Percentiles rank a stretch among this genome's conserved stretches.
Evolutionary conservation across 35 echinoderm and acorn worm species (phyloP).

Genomic region (Heliocidaris tuberculata): DNA sequence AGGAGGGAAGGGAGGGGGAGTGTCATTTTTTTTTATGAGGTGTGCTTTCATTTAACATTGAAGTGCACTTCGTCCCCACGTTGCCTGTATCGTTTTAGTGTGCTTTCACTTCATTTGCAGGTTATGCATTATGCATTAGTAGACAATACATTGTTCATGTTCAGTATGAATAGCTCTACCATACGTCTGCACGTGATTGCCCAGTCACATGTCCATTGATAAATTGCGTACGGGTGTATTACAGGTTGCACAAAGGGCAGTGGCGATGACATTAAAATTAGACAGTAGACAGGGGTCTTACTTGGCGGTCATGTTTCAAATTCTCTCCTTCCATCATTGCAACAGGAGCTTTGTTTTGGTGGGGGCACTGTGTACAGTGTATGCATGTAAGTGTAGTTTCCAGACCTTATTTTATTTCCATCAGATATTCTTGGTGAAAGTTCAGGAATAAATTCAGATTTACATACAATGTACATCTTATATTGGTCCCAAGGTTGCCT

Average conservation of each 20-base stretch:
- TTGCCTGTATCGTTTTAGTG: too few species aligned
- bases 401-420: too few species aligned
- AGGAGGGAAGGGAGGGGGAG: too few species aligned
- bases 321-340: not conserved
- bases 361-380: not conserved
- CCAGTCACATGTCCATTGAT: not conserved
- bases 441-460: too few species aligned
- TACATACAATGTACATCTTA: too few species aligned
- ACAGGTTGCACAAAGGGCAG: not conserved
- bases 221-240: not conserved
- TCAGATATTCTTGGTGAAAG: too few species aligned
- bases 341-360: not conserved
- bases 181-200: not conserved
- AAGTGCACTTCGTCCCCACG: too few species aligned
- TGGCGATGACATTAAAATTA: not conserved
- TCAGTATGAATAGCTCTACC: not conserved
- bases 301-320: not conserved
- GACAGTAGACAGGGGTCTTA: not conserved
- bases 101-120: too few species aligned
- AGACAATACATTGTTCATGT: not conserved
- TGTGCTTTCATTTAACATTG: too few species aligned
- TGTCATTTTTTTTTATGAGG: too few species aligned
- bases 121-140: too few species aligned
- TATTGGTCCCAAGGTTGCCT: too few species aligned
- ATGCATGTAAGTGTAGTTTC: not conserved